Base-by-base conservation (phyloP, 2,797 vertebrate genomes). In the Myripristis jacobus region DNA sequence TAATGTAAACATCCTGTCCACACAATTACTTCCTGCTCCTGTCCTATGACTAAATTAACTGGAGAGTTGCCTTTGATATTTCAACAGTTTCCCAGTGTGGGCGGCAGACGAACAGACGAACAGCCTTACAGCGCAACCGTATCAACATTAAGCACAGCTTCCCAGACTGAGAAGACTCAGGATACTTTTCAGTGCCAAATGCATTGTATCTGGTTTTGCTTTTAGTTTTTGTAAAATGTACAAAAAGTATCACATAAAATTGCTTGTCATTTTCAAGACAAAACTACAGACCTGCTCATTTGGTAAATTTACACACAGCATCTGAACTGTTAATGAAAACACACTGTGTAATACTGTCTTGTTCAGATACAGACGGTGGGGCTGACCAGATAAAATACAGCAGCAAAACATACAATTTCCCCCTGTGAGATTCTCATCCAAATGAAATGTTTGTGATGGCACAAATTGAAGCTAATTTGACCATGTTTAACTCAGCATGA, bases 21-120 rank as follows among this genome's bases (percentile, higher is more conserved):
- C 75, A 52, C 59, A 55, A 80, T 86, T 61, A 72, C 82, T 88
- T 91, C 88, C 88, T 89, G 87, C 86, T 88, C 54, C 87, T 73
- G 87, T 88, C 77, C 74, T 43, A 70, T 79, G 82, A 84, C 77
- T 79, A 55, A 81, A 85, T 86, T 80, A 84, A 71, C 81, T 75
- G 72, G 75, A 86, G 70, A 83, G 81, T 82, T 75, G 54, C 59
- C 46, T 80, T 81, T 81, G 82, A 81, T 80, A 86, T 80, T 85
- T 78, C 77, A 87, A 84, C 64, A 64, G 72, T 80, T 90, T 85
- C 75, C 66, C 59, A 73, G 34, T 53, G 70, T 85, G 57, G 79
- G 78, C 11, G 62, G 73, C 55, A 52, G 64, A 75, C 75, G 58
- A 24, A 52, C 55, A 52, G 64, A 75, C 75, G 58, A 24, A 52